phyloP scores from a whole-genome alignment of 1,140 invertebrate species.

The Nephila pilipes region DNA sequence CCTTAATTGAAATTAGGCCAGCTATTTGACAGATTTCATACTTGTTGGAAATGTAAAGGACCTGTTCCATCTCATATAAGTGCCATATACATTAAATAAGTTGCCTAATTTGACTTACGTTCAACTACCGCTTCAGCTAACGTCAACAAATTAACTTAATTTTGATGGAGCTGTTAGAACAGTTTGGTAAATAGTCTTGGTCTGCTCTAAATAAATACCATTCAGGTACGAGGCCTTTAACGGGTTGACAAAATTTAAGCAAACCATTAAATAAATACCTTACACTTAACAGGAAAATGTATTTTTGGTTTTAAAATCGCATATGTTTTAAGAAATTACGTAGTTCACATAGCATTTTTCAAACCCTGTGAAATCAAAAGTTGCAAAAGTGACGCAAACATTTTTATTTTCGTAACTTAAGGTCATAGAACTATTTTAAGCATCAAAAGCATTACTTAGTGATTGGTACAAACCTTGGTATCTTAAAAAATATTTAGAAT shows the following conservation, averaged over 20 bases:
- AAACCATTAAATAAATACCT: neutral
- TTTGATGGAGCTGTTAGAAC: slow-evolving; percentile 56
- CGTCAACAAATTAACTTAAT: slow-evolving; percentile 71
- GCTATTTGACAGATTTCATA: slow-evolving; percentile 66
- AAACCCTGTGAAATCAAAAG: too few relatives aligned
- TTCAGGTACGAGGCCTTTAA: slow-evolving; percentile 24
- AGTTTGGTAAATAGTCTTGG: slow-evolving; percentile 31
- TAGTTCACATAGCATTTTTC: too few relatives aligned
- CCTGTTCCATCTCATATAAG: slow-evolving; percentile 68
- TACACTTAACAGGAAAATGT: neutral
- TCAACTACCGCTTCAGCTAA: slow-evolving; percentile 44
- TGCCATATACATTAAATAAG: slow-evolving; percentile 69
- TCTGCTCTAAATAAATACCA: slow-evolving; percentile 35
- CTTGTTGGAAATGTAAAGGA: slow-evolving; percentile 64
- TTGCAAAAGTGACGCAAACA: too few relatives aligned
- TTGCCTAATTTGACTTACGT: slow-evolving; percentile 68
- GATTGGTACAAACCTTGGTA: too few relatives aligned
- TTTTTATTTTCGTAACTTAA: too few relatives aligned
- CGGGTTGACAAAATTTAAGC: slow-evolving; percentile 20
- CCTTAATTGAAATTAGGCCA: slow-evolving; percentile 63
- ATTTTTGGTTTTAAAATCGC: neutral
- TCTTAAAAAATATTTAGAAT: too few relatives aligned
- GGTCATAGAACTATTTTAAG: too few relatives aligned
- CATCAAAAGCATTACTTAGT: too few relatives aligned
- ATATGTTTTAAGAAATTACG: too few relatives aligned